Percentiles rank a stretch among this genome's conserved stretches.
Conservation (phyloP, 2,113 vertebrate species). For the Chauna torquata region DNA sequence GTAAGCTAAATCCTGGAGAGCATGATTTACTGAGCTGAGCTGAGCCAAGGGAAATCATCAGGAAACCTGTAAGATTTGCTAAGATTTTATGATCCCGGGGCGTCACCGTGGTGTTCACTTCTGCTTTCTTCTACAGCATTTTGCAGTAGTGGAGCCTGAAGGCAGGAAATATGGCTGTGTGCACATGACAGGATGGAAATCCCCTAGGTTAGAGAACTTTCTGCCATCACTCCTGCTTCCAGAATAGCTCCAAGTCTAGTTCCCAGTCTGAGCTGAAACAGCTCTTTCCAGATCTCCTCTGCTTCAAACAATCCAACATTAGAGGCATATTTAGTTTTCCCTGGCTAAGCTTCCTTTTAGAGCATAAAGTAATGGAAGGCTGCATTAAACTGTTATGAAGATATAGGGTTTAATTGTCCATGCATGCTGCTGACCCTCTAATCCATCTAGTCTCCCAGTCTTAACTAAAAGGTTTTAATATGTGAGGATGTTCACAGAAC, state of each 20-base stretch:
- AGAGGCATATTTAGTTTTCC: background rate
- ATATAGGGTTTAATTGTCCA: background rate
- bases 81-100: slow-evolving; percentile 14
- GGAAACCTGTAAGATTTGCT: slow-evolving; percentile 1
- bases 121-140: background rate
- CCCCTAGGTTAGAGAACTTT: background rate
- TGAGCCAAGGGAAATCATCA: slow-evolving; percentile 30
- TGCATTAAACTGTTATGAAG: background rate
- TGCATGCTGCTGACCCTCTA: background rate
- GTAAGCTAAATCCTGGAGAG: slow-evolving; percentile 19
- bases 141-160: background rate
- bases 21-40: background rate
- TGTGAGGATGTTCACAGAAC: background rate
- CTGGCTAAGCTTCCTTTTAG: background rate
- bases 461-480: background rate
- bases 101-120: background rate
- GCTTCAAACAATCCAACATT: background rate
- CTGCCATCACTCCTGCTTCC: background rate
- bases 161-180: background rate
- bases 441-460: background rate
- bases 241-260: background rate
- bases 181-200: background rate
- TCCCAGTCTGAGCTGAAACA: background rate
- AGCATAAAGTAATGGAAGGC: background rate
- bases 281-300: background rate